These are phyloP conservation scores for Percopsis transmontana DNA, from an alignment of 2,113 vertebrate species.

Conservation along the genomic window DNA sequence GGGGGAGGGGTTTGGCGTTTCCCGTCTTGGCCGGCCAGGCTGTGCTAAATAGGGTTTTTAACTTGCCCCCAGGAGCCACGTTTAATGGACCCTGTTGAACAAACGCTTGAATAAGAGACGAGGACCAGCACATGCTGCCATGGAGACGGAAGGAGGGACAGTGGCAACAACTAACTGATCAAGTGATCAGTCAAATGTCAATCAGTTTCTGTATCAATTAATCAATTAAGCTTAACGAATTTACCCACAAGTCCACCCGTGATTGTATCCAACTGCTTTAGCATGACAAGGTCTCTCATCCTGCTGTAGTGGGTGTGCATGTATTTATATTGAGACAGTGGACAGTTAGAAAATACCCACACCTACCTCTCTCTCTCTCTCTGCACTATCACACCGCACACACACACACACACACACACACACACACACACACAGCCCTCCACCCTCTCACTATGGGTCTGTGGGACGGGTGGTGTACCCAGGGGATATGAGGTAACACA, in stretches of 20 bases:
- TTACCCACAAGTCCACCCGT: too few relatives aligned
- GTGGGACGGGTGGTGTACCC: conserved; percentile 66
- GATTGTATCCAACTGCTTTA: conserved; percentile 12
- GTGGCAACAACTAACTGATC: conserved; percentile 59
- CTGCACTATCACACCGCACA: conserved; percentile 37
- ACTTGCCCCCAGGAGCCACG: conserved; percentile 73
- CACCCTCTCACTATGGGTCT: conserved; percentile 66
- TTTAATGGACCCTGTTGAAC: conserved; percentile 79
- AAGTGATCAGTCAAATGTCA: conserved; percentile 30
- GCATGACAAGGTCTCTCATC: conserved; percentile 10
- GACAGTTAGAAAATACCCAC: conserved; percentile 55
- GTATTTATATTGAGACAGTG: conserved; percentile 63
- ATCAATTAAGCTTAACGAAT: not conserved
- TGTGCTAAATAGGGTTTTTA: conserved; percentile 74
- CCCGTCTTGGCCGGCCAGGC: conserved; percentile 76
- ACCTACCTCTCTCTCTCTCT: conserved; percentile 34
- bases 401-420: conserved; percentile 16
- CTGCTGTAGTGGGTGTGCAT: conserved; percentile 61
- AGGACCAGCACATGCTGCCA: conserved; percentile 26
- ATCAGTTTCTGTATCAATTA: conserved; percentile 5
- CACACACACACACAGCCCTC: conserved; percentile 61
- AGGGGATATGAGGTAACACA: conserved; percentile 70
- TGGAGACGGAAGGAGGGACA: conserved; percentile 31
- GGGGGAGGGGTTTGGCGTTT: conserved; percentile 73
- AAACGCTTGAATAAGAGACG: conserved; percentile 57